Percentiles rank a stretch among this genome's conserved stretches.
Conservation (phyloP, 2,888 invertebrate species). For the Gerris lacustris region DNA sequence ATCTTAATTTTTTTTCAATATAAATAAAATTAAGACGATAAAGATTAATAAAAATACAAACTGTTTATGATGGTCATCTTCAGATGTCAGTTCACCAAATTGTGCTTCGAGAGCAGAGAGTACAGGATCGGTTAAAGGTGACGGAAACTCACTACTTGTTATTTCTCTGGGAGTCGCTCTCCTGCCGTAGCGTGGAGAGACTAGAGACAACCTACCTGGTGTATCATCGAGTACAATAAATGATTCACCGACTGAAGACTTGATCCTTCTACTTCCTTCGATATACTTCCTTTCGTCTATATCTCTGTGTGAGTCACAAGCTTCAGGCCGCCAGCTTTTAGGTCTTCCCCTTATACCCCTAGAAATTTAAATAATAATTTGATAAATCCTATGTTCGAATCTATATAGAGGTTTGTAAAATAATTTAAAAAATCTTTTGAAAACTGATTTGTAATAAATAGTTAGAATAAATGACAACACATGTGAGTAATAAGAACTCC, state of each 20-base stretch:
- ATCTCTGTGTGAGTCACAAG: constrained; percentile 12
- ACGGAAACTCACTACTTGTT: neutral
- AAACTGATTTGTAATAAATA: too few species aligned
- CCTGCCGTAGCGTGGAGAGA: neutral
- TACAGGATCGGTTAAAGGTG: neutral
- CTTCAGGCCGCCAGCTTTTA: constrained; percentile 16
- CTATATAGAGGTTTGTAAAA: too few species aligned
- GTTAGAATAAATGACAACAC: too few species aligned
- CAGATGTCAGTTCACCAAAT: neutral
- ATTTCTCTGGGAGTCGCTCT: neutral
- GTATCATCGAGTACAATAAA: neutral
- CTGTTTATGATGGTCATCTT: too few species aligned
- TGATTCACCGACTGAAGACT: neutral
- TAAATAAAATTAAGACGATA: too few species aligned
- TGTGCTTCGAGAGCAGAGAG: neutral
- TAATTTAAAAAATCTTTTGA: too few species aligned
- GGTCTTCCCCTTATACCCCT: constrained; percentile 13
- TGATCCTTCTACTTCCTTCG: neutral
- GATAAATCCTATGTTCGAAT: neutral
- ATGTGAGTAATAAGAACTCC: too few species aligned
- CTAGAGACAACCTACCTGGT: neutral
- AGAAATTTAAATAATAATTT: neutral
- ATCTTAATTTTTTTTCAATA: too few species aligned
- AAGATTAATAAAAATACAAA: too few species aligned
- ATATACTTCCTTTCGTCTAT: neutral